phyloP scores from a whole-genome alignment of 1,140 invertebrate species.

The Archivesica marissinica region DNA sequence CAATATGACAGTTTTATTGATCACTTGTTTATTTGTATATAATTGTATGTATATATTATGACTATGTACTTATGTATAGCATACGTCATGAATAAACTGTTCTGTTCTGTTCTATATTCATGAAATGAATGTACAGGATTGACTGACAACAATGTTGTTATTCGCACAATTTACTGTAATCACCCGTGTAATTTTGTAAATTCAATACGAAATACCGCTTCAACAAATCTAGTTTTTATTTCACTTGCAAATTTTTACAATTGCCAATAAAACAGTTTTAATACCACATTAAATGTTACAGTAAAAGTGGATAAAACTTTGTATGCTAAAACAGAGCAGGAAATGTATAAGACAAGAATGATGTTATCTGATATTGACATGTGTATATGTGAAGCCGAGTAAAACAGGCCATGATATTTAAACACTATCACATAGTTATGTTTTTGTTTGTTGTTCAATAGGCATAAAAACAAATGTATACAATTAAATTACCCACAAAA shows the following conservation, averaged over 20 bases:
- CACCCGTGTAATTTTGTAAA: not conserved
- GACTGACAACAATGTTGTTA: too few species aligned
- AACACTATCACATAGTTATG: not conserved
- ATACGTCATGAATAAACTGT: too few species aligned
- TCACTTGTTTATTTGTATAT: too few species aligned
- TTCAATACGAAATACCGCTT: not conserved
- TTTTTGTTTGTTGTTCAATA: conserved; percentile 22
- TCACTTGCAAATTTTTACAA: conserved; percentile 15
- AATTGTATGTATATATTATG: too few species aligned
- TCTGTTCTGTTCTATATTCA: too few species aligned
- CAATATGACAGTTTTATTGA: too few species aligned
- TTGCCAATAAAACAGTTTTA: conserved; percentile 28
- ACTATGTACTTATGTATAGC: too few species aligned
- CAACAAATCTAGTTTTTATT: not conserved
- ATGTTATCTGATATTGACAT: conserved; percentile 10
- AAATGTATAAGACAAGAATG: not conserved
- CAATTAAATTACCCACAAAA: not conserved
- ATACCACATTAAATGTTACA: conserved; percentile 28
- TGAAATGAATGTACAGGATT: too few species aligned
- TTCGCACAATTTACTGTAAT: too few species aligned
- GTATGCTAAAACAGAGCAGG: not conserved
- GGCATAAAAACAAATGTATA: conserved; percentile 21
- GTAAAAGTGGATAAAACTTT: not conserved
- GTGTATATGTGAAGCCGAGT: not conserved
- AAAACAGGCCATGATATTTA: conserved; percentile 9